Conservation (phyloP, 1,140 invertebrate species). For the Drosophila ironensis region DNA sequence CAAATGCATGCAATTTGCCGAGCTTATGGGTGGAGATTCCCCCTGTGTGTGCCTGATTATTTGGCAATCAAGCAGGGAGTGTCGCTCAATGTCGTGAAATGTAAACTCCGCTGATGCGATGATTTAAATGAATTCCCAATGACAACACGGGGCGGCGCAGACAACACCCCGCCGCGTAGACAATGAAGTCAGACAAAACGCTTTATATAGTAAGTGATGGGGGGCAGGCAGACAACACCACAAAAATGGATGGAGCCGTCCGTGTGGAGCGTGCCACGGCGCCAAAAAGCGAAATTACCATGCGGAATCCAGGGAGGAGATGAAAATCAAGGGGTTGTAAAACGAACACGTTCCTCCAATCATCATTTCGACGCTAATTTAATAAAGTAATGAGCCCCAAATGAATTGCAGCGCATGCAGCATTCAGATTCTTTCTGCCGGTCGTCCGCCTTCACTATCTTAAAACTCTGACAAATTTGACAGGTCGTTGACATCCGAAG, state of each 20-base stretch:
- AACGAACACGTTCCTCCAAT: slow-evolving; percentile 20
- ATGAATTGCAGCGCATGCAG: slow-evolving; percentile 32
- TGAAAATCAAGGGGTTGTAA: neutral
- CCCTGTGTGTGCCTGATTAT: neutral
- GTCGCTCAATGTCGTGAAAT: slow-evolving; percentile 6
- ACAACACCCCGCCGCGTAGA: slow-evolving; percentile 1
- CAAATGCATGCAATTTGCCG: slow-evolving; percentile 12
- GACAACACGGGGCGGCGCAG: slow-evolving; percentile 6
- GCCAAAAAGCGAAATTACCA: slow-evolving; percentile 38
- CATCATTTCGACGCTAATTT: slow-evolving; percentile 53
- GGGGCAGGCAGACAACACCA: neutral
- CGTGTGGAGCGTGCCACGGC: slow-evolving; percentile 4
- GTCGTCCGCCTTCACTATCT: slow-evolving; percentile 10
- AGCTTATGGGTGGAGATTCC: slow-evolving; percentile 1
- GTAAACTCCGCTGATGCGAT: slow-evolving; percentile 19
- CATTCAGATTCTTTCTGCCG: neutral
- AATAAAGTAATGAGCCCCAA: slow-evolving; percentile 57
- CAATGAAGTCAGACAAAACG: slow-evolving; percentile 31
- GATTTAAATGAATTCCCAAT: slow-evolving; percentile 51
- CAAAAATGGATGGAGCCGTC: neutral
- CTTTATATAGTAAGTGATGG: slow-evolving; percentile 28
- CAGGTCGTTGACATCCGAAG: slow-evolving; percentile 66
- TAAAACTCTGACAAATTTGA: slow-evolving; percentile 60
- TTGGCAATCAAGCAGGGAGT: slow-evolving; percentile 11
- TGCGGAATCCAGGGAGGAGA: slow-evolving; percentile 41